Evolutionary conservation across 92 coral and sea anemone genomes (phyloP).

Genomic region (Actinostola sp.): DNA sequence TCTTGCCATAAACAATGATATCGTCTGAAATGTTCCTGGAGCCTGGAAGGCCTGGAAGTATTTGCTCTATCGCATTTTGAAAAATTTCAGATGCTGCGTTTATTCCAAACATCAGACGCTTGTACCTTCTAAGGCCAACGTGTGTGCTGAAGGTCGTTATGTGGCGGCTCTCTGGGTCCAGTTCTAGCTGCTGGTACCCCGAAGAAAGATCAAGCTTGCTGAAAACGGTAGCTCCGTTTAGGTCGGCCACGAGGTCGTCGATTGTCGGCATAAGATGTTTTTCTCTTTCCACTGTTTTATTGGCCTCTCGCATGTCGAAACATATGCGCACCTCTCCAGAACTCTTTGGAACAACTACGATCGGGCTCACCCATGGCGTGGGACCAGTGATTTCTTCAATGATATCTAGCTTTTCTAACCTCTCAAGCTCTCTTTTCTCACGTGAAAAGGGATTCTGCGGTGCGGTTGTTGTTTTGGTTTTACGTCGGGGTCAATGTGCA

Average conservation of each 20-base stretch:
- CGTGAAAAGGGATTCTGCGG: constrained; percentile 57
- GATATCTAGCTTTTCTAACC: constrained; percentile 57
- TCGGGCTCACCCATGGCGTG: constrained; percentile 76
- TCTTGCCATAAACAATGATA: constrained; percentile 61
- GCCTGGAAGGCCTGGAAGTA: constrained; percentile 73
- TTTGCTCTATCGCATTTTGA: constrained; percentile 66
- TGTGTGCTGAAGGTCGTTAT: too few relatives aligned
- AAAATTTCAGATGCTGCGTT: constrained; percentile 75
- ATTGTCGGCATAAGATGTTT: constrained; percentile 65
- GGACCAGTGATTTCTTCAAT: constrained; percentile 64
- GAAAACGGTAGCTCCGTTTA: constrained; percentile 57
- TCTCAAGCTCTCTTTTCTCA: constrained; percentile 44
- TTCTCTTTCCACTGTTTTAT: constrained; percentile 55
- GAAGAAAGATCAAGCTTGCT: constrained; percentile 62
- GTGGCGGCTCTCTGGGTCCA: constrained; percentile 61
- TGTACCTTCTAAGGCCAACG: constrained; percentile 69
- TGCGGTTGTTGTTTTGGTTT: constrained; percentile 62
- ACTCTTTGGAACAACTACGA: constrained; percentile 66
- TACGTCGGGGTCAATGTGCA: constrained; percentile 60
- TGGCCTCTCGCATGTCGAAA: constrained; percentile 77
- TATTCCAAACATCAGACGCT: constrained; percentile 71
- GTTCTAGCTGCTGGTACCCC: constrained; percentile 77
- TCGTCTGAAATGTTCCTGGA: constrained; percentile 69
- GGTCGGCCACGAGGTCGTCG: constrained; percentile 58
- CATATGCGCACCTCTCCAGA: constrained; percentile 66